Base-by-base conservation (phyloP, 2,888 invertebrate genomes). In the Spilarctia lutea region DNA sequence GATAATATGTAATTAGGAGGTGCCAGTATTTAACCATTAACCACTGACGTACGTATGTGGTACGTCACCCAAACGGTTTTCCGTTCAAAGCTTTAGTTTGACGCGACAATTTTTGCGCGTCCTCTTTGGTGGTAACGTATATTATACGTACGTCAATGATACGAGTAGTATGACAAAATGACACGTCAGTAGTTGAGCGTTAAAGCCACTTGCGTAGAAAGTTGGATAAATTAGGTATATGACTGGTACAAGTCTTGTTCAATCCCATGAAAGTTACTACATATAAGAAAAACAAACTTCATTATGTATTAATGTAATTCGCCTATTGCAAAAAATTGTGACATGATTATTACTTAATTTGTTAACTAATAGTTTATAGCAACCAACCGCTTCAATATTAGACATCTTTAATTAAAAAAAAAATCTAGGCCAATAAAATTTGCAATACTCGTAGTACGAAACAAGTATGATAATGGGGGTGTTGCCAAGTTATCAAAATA, bases 351-450 rank as follows among this genome's bases (percentile, higher is more conserved):
- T 56, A 56, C 52, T 56, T 56, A 56, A 56, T 56, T 56, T 56
- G 52, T 56, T 56, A 56, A 56, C n/a, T 56, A 56, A 56, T 56
- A 56, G 52, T 56, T 56, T 70, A n/a, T 56, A 56, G 52, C 24
- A 56, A 56, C 52, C 24, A 56, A 56, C 52, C n/a, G 52, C 7
- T 24, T 56, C 52, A 56, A 56, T 56, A 56, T 56, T n/a, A 56
- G n/a, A n/a, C n/a, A 24, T 56, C 52, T 56, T n/a, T 52, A 24
- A 18, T 24, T 56, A 3, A n/a, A n/a, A 10, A n/a, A 24, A n/a
- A 56, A n/a, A 56, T 56, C 10, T n/a, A n/a, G 52, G n/a, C 11
- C 52, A 56, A 10, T 24, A 56, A 24, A 24, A n/a, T 56, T 48
- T 56, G 52, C 52, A 56, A 56, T n/a, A 56, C 52, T 24, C 24